Base-by-base conservation (phyloP, 2,888 invertebrate species). In the Oxycera nigricornis region DNA sequence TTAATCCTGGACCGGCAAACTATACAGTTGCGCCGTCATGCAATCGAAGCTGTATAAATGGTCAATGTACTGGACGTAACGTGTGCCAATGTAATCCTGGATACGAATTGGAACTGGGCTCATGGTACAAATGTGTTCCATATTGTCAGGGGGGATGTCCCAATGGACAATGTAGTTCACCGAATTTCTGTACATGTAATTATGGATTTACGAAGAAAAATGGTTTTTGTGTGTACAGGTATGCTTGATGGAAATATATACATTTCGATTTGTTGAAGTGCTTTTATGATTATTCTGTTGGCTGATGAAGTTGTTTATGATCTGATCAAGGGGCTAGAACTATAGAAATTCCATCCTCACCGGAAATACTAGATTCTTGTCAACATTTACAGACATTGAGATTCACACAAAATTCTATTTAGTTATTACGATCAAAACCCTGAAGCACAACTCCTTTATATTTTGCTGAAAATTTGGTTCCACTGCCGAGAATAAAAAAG, bases 111-210 rank as follows among this genome's bases (percentile, higher is more conserved):
- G 83, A 83, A 39, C 17, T 39, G 39, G 61, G 61, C 9, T 74
- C 78, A n/a, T 81, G 82, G 11, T 80, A 81, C 59, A 82, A 81
- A 76, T 87, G 87, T 77, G 81, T 85, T 0, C 85, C 86, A n/a
- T 79, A 80, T 61, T 91, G 91, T 80, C 59, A 50, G 1, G 41
- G 39, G 7, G 72, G 72, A 35, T 92, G 92, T 78, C 83, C 85
- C 0, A 91, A 91, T 79, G 91, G 91, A 0, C 84, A 87, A 2
- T 92, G 92, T 77, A 87, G 90, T 0, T 88, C 88, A 0, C 91
- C 91, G 0, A 89, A 91, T 81, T 87, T 89, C 79, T 92, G 92
- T 79, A 86, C 90, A 72, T 92, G 92, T 79, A 89, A 90, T 79
- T 84, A 86, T 6, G 92, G 91, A 1, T 91, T 86, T 80, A 83